These are phyloP conservation scores for Sebastes itinus DNA, from an alignment of 2,797 vertebrate genomes.

Conservation along the genomic window DNA sequence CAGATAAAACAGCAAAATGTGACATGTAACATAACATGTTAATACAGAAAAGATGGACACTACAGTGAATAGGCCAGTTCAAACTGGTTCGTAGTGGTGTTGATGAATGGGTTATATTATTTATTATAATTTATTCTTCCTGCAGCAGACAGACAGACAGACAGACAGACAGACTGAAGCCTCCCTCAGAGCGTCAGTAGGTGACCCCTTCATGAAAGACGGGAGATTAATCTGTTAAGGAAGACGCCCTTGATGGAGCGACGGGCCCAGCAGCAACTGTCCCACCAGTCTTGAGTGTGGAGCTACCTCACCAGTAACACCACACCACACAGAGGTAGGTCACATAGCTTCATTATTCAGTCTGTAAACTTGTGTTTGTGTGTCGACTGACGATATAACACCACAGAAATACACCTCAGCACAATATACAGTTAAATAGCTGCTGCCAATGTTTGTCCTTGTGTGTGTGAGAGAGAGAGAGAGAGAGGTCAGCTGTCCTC, in stretches of 20 bases:
- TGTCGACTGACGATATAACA: not conserved
- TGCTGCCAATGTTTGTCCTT: not conserved
- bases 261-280: too few relatives aligned
- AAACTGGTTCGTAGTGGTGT: not conserved
- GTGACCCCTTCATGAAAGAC: not conserved
- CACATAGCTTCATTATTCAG: not conserved
- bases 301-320: not conserved
- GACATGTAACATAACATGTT: too few relatives aligned
- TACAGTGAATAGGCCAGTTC: too few relatives aligned
- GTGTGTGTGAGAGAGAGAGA: not conserved
- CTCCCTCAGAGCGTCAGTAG: not conserved
- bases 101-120: not conserved
- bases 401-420: not conserved
- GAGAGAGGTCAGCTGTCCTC: conserved; percentile 60
- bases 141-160: not conserved
- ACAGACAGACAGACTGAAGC: not conserved
- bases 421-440: not conserved
- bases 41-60: too few relatives aligned
- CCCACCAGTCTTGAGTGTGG: not conserved
- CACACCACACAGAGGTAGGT: not conserved
- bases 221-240: not conserved
- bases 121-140: not conserved
- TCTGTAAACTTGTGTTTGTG: not conserved
- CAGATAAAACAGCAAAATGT: too few relatives aligned
- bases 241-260: not conserved